Evolutionary conservation across 2,797 vertebrate genomes (phyloP).

Genomic region (Peromyscus nudipes): DNA sequence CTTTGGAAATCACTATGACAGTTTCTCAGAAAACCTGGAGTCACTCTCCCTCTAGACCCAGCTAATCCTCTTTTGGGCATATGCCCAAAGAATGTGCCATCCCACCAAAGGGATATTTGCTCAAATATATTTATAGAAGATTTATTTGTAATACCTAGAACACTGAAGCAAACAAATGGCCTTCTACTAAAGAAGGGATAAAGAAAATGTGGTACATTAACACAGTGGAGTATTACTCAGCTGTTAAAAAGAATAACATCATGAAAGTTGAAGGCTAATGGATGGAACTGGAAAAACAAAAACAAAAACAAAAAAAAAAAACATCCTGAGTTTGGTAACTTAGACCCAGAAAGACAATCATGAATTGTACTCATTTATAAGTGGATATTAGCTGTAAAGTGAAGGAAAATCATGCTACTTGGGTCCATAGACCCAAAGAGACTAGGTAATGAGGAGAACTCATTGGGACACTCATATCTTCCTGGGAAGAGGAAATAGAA

Average conservation of each 20-base stretch:
- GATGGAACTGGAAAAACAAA: background rate
- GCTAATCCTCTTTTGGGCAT: background rate
- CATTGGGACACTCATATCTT: background rate
- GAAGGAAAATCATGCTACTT: background rate
- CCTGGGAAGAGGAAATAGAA: background rate
- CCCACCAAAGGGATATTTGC: background rate
- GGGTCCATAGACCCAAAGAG: background rate
- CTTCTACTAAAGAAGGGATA: background rate
- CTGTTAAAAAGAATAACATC: background rate
- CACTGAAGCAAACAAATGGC: background rate
- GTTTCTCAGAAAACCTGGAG: background rate
- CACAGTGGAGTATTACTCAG: background rate
- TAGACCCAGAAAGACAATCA: background rate
- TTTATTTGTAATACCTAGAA: background rate
- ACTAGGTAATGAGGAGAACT: background rate
- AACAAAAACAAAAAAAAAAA: background rate
- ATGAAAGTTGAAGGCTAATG: background rate
- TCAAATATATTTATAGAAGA: background rate
- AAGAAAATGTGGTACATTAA: background rate
- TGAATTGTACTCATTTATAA: background rate
- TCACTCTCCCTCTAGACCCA: background rate
- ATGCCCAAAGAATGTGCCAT: background rate
- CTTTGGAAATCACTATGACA: background rate
- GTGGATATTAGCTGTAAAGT: background rate
- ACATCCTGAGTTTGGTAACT: background rate